Base-by-base conservation (phyloP, 2,888 invertebrate genomes). In the Drosophila mulleri region DNA sequence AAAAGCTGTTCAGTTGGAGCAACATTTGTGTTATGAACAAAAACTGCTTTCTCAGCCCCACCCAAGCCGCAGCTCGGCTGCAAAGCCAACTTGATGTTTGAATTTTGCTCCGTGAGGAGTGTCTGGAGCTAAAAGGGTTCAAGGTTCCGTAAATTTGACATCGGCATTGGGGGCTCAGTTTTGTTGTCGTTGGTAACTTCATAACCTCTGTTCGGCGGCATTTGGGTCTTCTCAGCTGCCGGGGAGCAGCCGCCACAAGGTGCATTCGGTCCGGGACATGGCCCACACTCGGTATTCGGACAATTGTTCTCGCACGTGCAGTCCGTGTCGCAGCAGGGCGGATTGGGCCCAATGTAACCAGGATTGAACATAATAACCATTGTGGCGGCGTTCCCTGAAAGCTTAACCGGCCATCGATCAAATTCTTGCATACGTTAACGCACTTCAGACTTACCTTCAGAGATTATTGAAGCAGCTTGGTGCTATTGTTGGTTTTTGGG, bases 351-450 rank as follows among this genome's bases (percentile, higher is more conserved):
- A 61, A 83, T 86, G 20, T 84, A 88, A 39, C 71, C 89, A 29
- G 83, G 83, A 71, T 88, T 88, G 39, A 84, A 88, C 26, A 70
- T 56, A 64, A 62, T 70, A 23, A 81, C 66, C 83, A 83, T 83
- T 47, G 32, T 72, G 64, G 7, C 35, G 52, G 9, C 14, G 52
- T 37, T 53, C 52, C 52, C 52, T 37, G 4, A 35, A 35, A 9
- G 16, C 18, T 2, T 1, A 26, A 5, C 2, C 5, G 12, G 7
- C 14, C 9, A 20, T 29, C 37, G 29, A 11, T 45, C 3, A 20
- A 14, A 26, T n/a, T 57, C 32, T 45, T n/a, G 1, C 4, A 39
- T 12, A 48, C 16, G 9, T 7, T 39, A 18, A 35, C 1, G 5
- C 12, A 29, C 12, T 5, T 16, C 8, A 11, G 12, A 52, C 69